Percentiles rank a stretch among this genome's conserved stretches.
Conservation (phyloP, 2,113 vertebrate genomes). For the Cebus imitator region DNA sequence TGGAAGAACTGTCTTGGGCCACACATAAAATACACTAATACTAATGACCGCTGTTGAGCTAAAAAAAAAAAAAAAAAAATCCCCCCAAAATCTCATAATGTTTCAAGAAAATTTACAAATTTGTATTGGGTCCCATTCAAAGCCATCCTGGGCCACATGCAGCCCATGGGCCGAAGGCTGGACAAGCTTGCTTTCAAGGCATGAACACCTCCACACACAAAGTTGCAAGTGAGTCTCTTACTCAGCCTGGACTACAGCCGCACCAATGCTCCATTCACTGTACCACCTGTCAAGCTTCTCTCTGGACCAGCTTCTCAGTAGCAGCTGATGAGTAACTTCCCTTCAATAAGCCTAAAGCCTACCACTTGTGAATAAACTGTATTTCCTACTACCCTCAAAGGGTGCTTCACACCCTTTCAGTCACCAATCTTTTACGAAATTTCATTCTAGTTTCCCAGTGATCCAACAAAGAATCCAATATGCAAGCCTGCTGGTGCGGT, state of each 20-base stretch:
- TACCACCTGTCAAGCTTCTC: slow-evolving; percentile 12
- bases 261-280: slow-evolving; percentile 3
- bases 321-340: not conserved
- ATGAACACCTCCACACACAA: not conserved
- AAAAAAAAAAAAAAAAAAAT: no score
- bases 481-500: not conserved
- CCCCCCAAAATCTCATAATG: no score
- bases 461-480: slow-evolving; percentile 30
- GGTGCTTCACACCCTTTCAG: slow-evolving; percentile 13
- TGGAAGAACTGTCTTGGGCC: no score
- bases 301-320: slow-evolving; percentile 14
- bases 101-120: no score
- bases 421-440: slow-evolving; percentile 51
- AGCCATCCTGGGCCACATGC: no score
- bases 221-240: not conserved
- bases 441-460: slow-evolving; percentile 53
- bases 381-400: slow-evolving; percentile 49
- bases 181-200: not conserved
- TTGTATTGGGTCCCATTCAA: no score
- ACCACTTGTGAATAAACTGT: slow-evolving; percentile 17
- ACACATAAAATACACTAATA: no score
- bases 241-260: not conserved
- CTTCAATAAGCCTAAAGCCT: not conserved
- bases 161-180: no score
- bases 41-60: no score